Percentiles rank a stretch among this genome's conserved stretches.
phyloP scores from a whole-genome alignment of 2,113 vertebrate genomes.

The Lethenteron camtschaticum region DNA sequence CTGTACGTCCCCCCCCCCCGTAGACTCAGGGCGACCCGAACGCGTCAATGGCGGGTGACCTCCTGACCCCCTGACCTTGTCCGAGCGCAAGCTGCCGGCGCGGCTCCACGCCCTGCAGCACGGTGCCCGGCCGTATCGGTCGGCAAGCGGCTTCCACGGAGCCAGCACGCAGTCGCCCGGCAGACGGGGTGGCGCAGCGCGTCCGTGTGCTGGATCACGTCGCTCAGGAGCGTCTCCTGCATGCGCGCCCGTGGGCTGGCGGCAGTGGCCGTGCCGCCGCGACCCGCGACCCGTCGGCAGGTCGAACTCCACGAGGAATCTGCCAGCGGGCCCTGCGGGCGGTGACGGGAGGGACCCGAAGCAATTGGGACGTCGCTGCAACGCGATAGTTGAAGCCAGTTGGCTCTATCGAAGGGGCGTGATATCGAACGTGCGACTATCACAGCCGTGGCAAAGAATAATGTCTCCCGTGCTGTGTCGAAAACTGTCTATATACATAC shows the following conservation, averaged over 20 bases:
- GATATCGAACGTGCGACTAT: too few relatives aligned
- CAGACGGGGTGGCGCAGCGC: slow-evolving; percentile 18
- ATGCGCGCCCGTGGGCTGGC: neutral
- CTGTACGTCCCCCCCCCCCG: too few relatives aligned
- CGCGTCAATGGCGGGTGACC: too few relatives aligned
- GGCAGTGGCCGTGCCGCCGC: too few relatives aligned
- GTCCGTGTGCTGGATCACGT: slow-evolving; percentile 28
- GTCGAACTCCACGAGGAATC: slow-evolving; percentile 40
- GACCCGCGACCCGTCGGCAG: slow-evolving; percentile 12
- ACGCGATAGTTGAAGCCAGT: too few relatives aligned
- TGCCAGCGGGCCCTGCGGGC: slow-evolving; percentile 21
- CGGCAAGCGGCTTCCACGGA: slow-evolving; percentile 30
- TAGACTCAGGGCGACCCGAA: too few relatives aligned
- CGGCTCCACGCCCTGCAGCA: slow-evolving; percentile 23
- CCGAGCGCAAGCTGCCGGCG: slow-evolving; percentile 8
- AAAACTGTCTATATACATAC: too few relatives aligned
- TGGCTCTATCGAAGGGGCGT: too few relatives aligned
- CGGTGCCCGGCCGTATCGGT: slow-evolving; percentile 36
- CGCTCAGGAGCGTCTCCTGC: slow-evolving; percentile 25
- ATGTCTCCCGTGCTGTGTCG: too few relatives aligned
- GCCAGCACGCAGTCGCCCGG: slow-evolving; percentile 53
- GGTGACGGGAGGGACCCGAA: neutral
- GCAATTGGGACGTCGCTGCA: too few relatives aligned
- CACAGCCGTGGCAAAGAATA: too few relatives aligned
- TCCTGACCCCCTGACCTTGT: too few relatives aligned